A percentile compares a stretch with the other conserved stretches of the same genome.
These are phyloP conservation scores for Caretta caretta DNA, from an alignment of 2,113 vertebrate genomes.

Conservation along the genomic window DNA sequence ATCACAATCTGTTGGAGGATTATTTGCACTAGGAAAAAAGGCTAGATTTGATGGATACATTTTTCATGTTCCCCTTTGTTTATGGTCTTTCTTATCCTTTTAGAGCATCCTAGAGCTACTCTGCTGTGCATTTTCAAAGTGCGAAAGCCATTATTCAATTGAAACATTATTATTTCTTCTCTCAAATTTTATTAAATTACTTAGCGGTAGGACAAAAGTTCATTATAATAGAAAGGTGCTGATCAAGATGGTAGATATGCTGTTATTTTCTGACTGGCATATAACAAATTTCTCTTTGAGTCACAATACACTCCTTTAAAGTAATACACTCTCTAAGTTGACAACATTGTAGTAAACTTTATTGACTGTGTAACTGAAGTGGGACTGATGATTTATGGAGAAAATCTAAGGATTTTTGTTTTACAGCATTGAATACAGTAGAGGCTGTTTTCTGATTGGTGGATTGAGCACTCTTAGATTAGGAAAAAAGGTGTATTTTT, in stretches of 20 bases:
- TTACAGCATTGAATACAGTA: background rate
- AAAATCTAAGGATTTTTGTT: background rate
- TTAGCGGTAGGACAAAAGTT: constrained; percentile 56
- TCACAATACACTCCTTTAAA: rapidly evolving
- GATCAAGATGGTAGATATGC: constrained; percentile 71
- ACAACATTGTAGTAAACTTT: background rate
- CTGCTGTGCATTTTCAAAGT: constrained; percentile 61
- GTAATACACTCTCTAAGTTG: background rate
- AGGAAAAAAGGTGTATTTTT: constrained; percentile 48
- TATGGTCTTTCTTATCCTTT: constrained; percentile 55
- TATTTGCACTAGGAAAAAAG: background rate
- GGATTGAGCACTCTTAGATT: background rate
- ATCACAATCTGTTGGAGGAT: constrained; percentile 32
- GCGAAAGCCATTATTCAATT: constrained; percentile 51
- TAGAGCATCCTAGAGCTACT: constrained; percentile 62
- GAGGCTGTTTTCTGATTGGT: background rate
- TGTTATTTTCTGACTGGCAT: constrained; percentile 42
- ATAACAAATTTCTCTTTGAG: constrained; percentile 35
- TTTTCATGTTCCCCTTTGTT: constrained; percentile 64
- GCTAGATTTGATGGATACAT: constrained; percentile 54
- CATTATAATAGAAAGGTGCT: constrained; percentile 42
- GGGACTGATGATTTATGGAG: constrained; percentile 22
- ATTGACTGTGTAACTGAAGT: background rate
- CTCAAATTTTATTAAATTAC: constrained; percentile 68
- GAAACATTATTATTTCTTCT: constrained; percentile 61